Conservation (phyloP, 2,797 vertebrate genomes). For the Morelia viridis region DNA sequence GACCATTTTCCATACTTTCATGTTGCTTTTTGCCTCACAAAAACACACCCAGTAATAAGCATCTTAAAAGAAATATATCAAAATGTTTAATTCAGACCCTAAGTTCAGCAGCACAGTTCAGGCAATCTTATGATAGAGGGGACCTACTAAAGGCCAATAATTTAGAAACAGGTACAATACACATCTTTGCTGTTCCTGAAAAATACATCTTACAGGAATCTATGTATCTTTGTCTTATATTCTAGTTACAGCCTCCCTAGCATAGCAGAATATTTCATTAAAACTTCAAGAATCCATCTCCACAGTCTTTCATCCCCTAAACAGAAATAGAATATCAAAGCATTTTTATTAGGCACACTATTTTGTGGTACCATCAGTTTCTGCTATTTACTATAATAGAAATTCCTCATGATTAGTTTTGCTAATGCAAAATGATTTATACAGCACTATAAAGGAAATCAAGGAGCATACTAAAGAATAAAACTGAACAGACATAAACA, state of each 20-base stretch:
- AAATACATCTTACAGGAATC: neutral
- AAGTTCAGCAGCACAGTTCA: neutral
- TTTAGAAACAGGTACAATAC: neutral
- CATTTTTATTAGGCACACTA: conserved; percentile 49
- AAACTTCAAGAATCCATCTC: conserved; percentile 36
- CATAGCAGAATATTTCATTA: conserved; percentile 28
- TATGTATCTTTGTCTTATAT: conserved; percentile 41
- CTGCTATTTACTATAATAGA: conserved; percentile 35
- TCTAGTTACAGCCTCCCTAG: conserved; percentile 31
- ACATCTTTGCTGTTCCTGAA: neutral
- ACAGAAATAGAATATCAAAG: conserved; percentile 49
- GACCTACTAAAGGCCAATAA: neutral
- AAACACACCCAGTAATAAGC: no score
- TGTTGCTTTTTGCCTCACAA: neutral
- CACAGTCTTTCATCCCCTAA: conserved; percentile 37
- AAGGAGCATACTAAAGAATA: conserved; percentile 51
- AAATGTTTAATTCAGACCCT: neutral
- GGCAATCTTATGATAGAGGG: neutral
- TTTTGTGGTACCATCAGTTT: conserved; percentile 55
- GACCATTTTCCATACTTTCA: neutral
- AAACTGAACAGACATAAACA: conserved; percentile 57
- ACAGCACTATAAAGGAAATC: conserved; percentile 40
- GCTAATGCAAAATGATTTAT: conserved; percentile 50
- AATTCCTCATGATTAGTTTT: conserved; percentile 55
- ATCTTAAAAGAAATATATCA: neutral